Conservation (phyloP, 2,888 invertebrate species). For the Mythimna vitellina region DNA sequence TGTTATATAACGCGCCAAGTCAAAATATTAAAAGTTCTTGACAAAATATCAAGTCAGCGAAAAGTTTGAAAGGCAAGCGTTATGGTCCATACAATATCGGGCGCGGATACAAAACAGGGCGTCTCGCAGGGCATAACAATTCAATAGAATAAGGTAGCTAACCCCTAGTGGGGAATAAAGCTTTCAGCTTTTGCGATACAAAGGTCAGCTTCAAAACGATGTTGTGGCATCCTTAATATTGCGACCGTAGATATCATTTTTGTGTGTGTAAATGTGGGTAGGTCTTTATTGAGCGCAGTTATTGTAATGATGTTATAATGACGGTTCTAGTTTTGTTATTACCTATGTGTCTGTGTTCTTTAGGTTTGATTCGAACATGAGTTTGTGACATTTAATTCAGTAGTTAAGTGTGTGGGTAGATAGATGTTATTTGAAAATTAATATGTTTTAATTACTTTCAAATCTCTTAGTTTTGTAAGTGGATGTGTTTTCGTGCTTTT, state of each 20-base stretch:
- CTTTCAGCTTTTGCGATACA: conserved; percentile 61
- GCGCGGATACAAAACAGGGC: conserved; percentile 63
- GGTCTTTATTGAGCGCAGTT: conserved; percentile 41
- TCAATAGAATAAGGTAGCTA: conserved; percentile 70
- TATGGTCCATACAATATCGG: conserved; percentile 62
- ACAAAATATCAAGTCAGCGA: conserved; percentile 61
- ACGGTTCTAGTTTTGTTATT: conserved; percentile 20
- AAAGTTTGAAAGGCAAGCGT: conserved; percentile 58
- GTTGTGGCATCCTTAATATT: conserved; percentile 60
- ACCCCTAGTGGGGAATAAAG: conserved; percentile 64
- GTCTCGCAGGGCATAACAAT: conserved; percentile 69
- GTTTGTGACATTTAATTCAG: not conserved
- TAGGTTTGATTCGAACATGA: not conserved
- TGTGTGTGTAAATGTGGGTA: conserved; percentile 33
- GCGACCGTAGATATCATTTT: conserved; percentile 47
- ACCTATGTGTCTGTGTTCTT: too few relatives aligned
- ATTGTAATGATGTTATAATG: conserved; percentile 10
- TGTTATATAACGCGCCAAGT: conserved; percentile 36
- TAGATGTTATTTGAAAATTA: not conserved
- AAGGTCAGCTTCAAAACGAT: conserved; percentile 64
- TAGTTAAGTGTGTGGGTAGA: not conserved
- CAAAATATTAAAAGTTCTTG: conserved; percentile 63
- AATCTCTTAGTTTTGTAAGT: not conserved
- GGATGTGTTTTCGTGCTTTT: not conserved
- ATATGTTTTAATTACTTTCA: not conserved